A percentile compares a stretch with the other conserved stretches of the same genome.
phyloP scores from a whole-genome alignment of 2,113 vertebrate species.

The Silurus meridionalis region DNA sequence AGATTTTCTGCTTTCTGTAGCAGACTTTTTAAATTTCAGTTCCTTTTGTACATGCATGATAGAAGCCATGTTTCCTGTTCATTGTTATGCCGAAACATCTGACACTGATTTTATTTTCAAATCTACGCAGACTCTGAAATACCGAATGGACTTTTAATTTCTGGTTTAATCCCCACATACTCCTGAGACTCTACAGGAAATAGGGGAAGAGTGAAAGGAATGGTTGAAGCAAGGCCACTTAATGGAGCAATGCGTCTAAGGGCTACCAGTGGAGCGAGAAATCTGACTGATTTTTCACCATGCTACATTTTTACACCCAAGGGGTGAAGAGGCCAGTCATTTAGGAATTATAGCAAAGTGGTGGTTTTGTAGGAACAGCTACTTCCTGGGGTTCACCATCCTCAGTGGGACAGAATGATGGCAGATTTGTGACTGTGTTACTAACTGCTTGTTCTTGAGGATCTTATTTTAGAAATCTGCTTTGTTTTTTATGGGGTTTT shows the following conservation, averaged over 20 bases:
- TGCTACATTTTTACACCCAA: conserved; percentile 59
- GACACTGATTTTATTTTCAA: conserved; percentile 49
- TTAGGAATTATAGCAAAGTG: conserved; percentile 45
- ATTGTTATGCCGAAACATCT: conserved; percentile 23
- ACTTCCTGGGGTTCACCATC: not conserved
- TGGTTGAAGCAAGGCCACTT: conserved; percentile 64
- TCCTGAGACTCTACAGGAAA: conserved; percentile 45
- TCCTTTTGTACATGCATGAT: conserved; percentile 28
- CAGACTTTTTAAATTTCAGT: conserved; percentile 7
- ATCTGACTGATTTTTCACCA: conserved; percentile 62
- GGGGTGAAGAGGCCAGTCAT: conserved; percentile 56
- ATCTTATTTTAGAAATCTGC: not conserved
- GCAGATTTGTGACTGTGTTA: conserved; percentile 11
- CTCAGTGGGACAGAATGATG: conserved; percentile 29
- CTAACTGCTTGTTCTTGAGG: conserved; percentile 21
- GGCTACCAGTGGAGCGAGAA: conserved; percentile 67
- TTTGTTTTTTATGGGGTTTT: not conserved
- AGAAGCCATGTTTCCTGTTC: conserved; percentile 26
- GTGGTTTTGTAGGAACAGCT: conserved; percentile 27
- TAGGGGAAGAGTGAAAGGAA: conserved; percentile 39
- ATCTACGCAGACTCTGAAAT: conserved; percentile 9
- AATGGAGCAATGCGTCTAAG: conserved; percentile 52
- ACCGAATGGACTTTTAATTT: conserved; percentile 8
- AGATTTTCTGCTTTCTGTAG: conserved; percentile 20
- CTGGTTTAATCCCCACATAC: conserved; percentile 33